Percentiles rank a stretch among this genome's conserved stretches.
Evolutionary conservation across 2,113 vertebrate species (phyloP).

Genomic region (Osmerus mordax): DNA sequence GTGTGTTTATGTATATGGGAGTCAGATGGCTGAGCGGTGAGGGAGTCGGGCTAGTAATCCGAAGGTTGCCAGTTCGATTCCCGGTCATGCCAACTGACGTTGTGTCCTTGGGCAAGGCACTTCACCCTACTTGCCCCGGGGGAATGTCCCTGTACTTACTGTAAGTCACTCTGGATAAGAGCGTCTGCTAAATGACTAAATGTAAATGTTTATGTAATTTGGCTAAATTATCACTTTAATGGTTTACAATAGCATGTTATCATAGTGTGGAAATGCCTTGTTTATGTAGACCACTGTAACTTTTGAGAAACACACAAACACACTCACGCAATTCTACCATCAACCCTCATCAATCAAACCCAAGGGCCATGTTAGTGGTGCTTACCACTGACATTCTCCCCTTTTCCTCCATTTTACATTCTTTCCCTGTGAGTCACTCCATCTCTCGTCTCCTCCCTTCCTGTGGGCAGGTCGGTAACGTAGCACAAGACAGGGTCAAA

Average conservation of each 20-base stretch:
- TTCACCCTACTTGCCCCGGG: too few species aligned
- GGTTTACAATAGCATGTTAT: too few species aligned
- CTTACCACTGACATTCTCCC: not conserved
- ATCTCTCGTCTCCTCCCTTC: conserved; percentile 5
- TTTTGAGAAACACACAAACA: not conserved
- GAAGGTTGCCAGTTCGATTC: too few species aligned
- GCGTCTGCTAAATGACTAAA: too few species aligned
- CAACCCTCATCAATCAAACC: conserved; percentile 27
- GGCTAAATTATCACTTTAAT: not conserved
- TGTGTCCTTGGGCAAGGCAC: too few species aligned
- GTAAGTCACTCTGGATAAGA: too few species aligned
- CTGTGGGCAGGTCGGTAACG: not conserved
- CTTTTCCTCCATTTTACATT: conserved; percentile 21
- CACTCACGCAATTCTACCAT: conserved; percentile 5
- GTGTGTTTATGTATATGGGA: not conserved
- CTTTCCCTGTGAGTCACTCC: conserved; percentile 31
- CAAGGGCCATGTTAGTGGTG: not conserved
- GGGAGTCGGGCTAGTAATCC: too few species aligned
- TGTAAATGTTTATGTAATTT: not conserved
- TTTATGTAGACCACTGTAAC: not conserved
- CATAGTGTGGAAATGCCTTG: not conserved
- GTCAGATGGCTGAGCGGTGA: too few species aligned
- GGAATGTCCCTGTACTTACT: too few species aligned
- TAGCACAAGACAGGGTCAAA: conserved; percentile 17
- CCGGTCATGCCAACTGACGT: too few species aligned